phyloP scores from a whole-genome alignment of 2,888 invertebrate species.

The Macaria liturata region DNA sequence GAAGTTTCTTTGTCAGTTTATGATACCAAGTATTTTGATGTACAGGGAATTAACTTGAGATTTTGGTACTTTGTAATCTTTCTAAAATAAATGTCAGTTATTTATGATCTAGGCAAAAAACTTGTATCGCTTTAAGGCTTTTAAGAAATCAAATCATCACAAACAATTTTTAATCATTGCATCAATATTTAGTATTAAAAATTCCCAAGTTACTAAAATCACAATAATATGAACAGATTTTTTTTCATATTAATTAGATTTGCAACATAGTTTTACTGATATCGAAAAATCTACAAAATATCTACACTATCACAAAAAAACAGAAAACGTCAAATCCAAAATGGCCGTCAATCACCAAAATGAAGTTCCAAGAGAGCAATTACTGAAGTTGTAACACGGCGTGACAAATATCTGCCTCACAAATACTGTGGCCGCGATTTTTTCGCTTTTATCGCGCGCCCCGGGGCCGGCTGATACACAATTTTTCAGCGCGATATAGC shows the following conservation, averaged over 20 bases:
- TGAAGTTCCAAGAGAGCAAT: conserved; percentile 69
- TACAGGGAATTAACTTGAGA: conserved; percentile 9
- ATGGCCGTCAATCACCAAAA: conserved; percentile 35
- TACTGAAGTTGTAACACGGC: conserved; percentile 63
- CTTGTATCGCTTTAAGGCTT: too few species aligned
- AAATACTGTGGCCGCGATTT: conserved; percentile 72
- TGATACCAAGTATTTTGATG: conserved; percentile 24
- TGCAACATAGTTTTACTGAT: too few species aligned
- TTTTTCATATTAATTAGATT: too few species aligned
- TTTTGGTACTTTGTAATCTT: conserved; percentile 1
- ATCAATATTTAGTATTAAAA: too few species aligned
- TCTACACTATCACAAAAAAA: too few species aligned
- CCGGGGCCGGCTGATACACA: conserved; percentile 77
- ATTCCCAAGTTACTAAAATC: too few species aligned
- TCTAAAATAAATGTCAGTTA: too few species aligned
- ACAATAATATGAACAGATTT: too few species aligned
- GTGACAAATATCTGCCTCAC: conserved; percentile 78
- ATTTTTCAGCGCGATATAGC: conserved; percentile 78
- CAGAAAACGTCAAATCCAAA: conserved; percentile 14
- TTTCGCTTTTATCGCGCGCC: conserved; percentile 72
- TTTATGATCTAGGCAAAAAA: too few species aligned
- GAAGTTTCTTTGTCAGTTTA: conserved; percentile 35
- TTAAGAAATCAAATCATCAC: too few species aligned
- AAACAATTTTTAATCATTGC: too few species aligned
- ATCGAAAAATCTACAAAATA: too few species aligned